These are phyloP conservation scores for Pangasianodon gigas DNA, from an alignment of 2,113 vertebrate genomes.

Conservation along the genomic window DNA sequence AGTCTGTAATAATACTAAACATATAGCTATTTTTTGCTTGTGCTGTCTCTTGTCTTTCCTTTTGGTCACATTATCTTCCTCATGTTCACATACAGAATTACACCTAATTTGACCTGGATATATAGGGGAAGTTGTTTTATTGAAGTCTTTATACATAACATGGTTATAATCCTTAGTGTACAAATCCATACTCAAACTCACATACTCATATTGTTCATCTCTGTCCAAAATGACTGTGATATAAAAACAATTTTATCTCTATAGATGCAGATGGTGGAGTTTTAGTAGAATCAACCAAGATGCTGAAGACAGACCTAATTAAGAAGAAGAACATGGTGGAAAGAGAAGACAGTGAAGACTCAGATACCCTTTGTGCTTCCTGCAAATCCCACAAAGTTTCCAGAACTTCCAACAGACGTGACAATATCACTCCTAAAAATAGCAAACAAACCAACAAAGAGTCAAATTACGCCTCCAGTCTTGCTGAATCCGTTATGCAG, in stretches of 20 bases:
- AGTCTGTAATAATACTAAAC: not conserved
- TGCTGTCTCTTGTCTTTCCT: not conserved
- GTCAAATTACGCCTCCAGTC: slow-evolving; percentile 86
- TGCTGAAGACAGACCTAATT: slow-evolving; percentile 60
- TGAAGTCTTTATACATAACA: not conserved
- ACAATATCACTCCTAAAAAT: slow-evolving; percentile 45
- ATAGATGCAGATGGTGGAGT: slow-evolving; percentile 67
- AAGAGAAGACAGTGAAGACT: slow-evolving; percentile 62
- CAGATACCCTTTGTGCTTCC: slow-evolving; percentile 58
- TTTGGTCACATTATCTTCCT: not conserved
- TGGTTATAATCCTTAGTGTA: not conserved
- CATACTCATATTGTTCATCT: not conserved
- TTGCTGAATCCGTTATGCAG: slow-evolving; percentile 93
- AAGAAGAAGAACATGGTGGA: slow-evolving; percentile 66
- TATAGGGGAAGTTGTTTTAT: not conserved
- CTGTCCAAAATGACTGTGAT: not conserved
- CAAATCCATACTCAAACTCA: not conserved
- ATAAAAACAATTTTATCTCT: slow-evolving; percentile 22
- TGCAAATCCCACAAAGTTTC: slow-evolving; percentile 51
- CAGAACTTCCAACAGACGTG: slow-evolving; percentile 44
- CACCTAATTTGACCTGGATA: not conserved
- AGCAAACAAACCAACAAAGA: slow-evolving; percentile 55
- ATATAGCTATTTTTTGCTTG: not conserved
- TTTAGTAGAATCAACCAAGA: slow-evolving; percentile 60
- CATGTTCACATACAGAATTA: not conserved